Base-by-base conservation (phyloP, 2,797 vertebrate species). In the Diceros bicornis region DNA sequence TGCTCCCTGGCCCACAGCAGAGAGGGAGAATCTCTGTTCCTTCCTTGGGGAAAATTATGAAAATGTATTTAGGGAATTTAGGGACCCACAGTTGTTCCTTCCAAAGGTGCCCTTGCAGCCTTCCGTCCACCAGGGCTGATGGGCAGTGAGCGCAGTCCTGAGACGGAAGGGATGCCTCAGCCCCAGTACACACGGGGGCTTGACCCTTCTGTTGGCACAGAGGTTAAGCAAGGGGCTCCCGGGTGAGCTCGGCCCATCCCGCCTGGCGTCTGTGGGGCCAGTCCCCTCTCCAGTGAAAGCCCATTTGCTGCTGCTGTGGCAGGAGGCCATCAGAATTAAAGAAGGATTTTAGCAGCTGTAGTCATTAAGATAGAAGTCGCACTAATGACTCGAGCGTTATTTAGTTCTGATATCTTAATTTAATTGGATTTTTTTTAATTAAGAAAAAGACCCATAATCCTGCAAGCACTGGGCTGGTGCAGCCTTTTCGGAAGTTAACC, bases 391-490 rank as follows among this genome's bases (percentile, higher is more conserved):
- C 66, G 62, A 95, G 86, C 37, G 71, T 97, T 97, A 95, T 74
- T 97, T 96, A 95, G 95, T 96, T 97, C 97, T 98, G 98, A 96
- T 98, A 97, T 98, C 98, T 98, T 98, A 93, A 98, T 98, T 98
- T 98, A 98, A 97, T 98, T 98, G 95, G 96, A 97, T 97, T 98
- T 97, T 93, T 90, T 98, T 98, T 98, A 98, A 97, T 98, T 97
- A 97, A 97, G 96, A 95, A 98, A 96, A 94, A 97, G 97, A 98
- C 89, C 82, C 75, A 78, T 95, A 92, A 92, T 93, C 95, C 89
- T 96, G 90, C 41, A 68, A 97, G 94, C 87, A 27, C 78, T 1
- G 29, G 41, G 52, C 90, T 91, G 34, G 7, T 7, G 74, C 84
- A 7, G 34, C 61, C 81, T 91, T 91, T 93, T 83, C 7, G 17